Evolutionary conservation across 37 sponge, comb jelly and placozoan genomes (phyloP).

Genomic region (Diacarnus erythraeanus): DNA sequence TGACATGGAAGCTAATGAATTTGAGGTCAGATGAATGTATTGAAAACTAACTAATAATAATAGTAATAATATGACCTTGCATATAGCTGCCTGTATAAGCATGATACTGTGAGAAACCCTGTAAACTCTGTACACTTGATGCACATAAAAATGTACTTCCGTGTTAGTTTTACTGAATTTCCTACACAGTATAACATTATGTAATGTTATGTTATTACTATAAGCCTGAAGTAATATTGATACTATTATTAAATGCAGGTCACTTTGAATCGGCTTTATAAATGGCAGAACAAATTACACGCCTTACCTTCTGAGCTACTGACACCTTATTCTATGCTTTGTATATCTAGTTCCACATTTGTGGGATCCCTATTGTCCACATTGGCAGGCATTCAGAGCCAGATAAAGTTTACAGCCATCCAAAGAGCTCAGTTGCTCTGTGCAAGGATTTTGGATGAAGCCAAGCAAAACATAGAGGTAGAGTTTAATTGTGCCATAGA

Average conservation of each 20-base stretch:
- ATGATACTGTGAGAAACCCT: too few relatives aligned
- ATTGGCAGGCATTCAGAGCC: conserved; percentile 13
- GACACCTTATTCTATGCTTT: conserved; percentile 24
- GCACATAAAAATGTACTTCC: neutral
- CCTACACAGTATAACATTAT: neutral
- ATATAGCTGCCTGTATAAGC: too few relatives aligned
- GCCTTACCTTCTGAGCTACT: conserved; percentile 24
- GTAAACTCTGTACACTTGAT: too few relatives aligned
- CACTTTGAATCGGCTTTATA: neutral
- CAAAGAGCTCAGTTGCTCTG: conserved; percentile 15
- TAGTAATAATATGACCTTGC: neutral
- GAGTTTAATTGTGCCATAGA: neutral
- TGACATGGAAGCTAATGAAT: conserved; percentile 32
- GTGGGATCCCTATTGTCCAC: neutral
- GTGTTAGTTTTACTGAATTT: neutral
- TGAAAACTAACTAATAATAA: neutral
- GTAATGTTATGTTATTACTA: neutral
- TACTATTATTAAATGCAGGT: too few relatives aligned
- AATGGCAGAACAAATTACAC: conserved; percentile 9
- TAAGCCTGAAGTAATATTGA: too few relatives aligned
- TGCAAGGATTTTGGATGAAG: conserved; percentile 26
- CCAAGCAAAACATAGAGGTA: conserved; percentile 21
- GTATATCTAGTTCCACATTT: conserved; percentile 11
- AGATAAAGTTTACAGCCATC: conserved; percentile 4
- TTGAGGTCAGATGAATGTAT: conserved; percentile 28